Percentiles rank a stretch among this genome's conserved stretches.
phyloP scores from a whole-genome alignment of 2,113 vertebrate species.

The Beaufortia kweichowensis region DNA sequence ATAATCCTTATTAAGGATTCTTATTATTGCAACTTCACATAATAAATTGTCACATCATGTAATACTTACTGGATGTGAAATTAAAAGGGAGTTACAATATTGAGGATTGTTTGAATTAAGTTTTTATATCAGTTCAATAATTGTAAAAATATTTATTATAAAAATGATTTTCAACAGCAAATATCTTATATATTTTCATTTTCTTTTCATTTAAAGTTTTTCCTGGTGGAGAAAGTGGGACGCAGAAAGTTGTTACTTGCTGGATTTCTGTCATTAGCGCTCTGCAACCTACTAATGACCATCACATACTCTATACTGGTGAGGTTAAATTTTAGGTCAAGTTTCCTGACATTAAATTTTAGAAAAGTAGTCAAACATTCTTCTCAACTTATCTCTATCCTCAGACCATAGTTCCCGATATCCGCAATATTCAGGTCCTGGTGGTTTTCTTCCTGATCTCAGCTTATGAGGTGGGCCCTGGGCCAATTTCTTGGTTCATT shows the following conservation, averaged over 20 bases:
- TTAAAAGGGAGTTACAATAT: no score
- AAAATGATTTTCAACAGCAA: no score
- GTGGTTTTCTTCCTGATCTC: conserved; percentile 72
- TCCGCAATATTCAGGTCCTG: conserved; percentile 64
- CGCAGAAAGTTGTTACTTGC: conserved; percentile 67
- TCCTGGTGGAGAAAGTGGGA: conserved; percentile 68
- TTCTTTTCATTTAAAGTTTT: conserved; percentile 61
- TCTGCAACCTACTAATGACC: conserved; percentile 73
- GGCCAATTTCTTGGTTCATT: conserved; percentile 73
- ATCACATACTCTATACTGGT: conserved; percentile 72
- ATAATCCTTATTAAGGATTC: background rate
- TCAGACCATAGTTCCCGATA: conserved; percentile 63
- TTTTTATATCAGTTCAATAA: no score
- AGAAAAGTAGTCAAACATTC: background rate
- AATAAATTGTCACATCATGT: no score
- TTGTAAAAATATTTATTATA: no score
- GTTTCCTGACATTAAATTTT: background rate
- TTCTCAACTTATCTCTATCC: background rate
- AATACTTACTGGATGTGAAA: no score
- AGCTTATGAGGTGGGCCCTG: conserved; percentile 68
- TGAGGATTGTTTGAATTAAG: no score
- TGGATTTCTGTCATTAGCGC: conserved; percentile 64
- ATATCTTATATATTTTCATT: background rate
- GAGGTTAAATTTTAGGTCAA: conserved; percentile 19
- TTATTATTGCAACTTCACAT: no score